Evolutionary conservation across 1,140 invertebrate species (phyloP).

Genomic region (Musca vetustissima): DNA sequence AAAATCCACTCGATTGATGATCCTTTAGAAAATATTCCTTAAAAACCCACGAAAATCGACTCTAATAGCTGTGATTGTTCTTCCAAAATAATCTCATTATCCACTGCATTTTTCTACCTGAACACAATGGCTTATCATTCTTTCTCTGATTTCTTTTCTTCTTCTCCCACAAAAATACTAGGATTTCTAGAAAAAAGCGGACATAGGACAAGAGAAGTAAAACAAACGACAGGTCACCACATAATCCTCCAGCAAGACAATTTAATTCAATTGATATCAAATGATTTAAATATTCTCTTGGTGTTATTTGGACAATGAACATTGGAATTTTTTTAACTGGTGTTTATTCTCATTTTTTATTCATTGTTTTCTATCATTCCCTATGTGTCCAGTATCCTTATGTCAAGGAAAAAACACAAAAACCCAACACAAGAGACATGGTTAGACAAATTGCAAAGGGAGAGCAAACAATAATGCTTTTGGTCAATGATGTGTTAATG

Average conservation of each 20-base stretch:
- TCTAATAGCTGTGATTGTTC: too few species aligned
- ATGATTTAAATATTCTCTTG: slow-evolving; percentile 19
- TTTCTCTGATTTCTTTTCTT: too few species aligned
- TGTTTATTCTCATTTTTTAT: background rate
- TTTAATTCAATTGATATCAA: slow-evolving; percentile 24
- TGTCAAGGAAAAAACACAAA: background rate
- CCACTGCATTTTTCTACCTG: too few species aligned
- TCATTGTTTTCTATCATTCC: too few species aligned
- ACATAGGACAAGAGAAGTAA: background rate
- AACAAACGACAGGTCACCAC: slow-evolving; percentile 22
- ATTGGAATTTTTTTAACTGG: background rate
- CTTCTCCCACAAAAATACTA: too few species aligned
- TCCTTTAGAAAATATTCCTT: too few species aligned
- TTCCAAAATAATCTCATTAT: too few species aligned
- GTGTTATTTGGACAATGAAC: slow-evolving; percentile 5
- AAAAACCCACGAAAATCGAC: too few species aligned
- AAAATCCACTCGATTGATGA: too few species aligned
- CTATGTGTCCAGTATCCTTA: too few species aligned
- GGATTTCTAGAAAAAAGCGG: too few species aligned
- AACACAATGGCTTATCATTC: too few species aligned
- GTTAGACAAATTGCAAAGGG: background rate
- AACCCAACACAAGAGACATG: background rate
- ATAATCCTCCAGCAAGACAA: slow-evolving; percentile 22
- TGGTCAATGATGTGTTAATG: slow-evolving; percentile 23
- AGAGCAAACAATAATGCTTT: slow-evolving; percentile 10